Conservation (phyloP, 2,888 invertebrate genomes). For the Latrodectus hesperus region DNA sequence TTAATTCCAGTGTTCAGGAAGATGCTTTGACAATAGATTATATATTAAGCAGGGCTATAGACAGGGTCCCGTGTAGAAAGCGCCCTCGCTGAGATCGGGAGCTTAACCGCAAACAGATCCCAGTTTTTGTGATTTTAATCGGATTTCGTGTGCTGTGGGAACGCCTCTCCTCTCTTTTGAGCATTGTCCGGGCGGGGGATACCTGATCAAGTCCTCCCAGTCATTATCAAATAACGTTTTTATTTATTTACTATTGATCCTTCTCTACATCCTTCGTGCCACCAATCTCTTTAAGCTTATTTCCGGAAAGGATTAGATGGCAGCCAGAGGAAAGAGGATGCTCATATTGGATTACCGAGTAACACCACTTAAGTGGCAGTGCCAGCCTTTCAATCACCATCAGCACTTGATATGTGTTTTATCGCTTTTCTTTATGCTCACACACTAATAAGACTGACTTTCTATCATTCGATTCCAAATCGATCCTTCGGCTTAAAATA, state of each 20-base stretch:
- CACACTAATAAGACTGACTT: constrained; percentile 50
- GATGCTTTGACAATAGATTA: constrained; percentile 69
- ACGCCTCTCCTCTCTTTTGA: constrained; percentile 64
- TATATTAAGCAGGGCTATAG: constrained; percentile 68
- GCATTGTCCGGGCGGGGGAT: constrained; percentile 66
- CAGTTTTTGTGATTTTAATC: constrained; percentile 70
- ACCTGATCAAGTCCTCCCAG: constrained; percentile 68
- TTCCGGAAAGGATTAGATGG: constrained; percentile 68
- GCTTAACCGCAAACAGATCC: constrained; percentile 70
- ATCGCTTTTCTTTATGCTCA: constrained; percentile 56
- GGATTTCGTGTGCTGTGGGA: constrained; percentile 60
- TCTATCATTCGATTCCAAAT: neutral
- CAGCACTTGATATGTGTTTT: constrained; percentile 63
- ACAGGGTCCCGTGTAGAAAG: constrained; percentile 52
- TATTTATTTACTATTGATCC: constrained; percentile 70
- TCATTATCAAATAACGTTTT: constrained; percentile 70
- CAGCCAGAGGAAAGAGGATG: constrained; percentile 54
- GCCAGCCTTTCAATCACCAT: constrained; percentile 62
- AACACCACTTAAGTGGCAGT: constrained; percentile 68
- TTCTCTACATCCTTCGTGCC: constrained; percentile 33
- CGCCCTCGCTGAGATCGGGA: constrained; percentile 39
- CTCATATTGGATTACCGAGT: constrained; percentile 68
- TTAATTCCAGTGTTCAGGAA: constrained; percentile 70
- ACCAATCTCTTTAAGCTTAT: constrained; percentile 68
- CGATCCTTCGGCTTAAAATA: too few relatives aligned